phyloP scores from a whole-genome alignment of 1,140 invertebrate species.

The Drosophila rufa region DNA sequence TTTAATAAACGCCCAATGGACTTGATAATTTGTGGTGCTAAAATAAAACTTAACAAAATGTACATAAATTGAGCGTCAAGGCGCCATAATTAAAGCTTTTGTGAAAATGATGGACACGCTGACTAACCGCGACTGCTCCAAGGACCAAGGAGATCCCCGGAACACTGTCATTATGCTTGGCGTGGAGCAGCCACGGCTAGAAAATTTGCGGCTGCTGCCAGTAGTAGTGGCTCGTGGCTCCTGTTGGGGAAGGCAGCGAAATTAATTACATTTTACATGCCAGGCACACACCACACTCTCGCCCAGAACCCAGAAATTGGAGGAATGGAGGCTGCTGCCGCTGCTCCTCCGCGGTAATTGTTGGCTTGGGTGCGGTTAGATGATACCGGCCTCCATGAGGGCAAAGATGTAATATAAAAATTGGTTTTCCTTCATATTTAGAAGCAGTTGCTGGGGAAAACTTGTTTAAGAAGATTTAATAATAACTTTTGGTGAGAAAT shows the following conservation, averaged over 20 bases:
- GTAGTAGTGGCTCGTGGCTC: conserved; percentile 34
- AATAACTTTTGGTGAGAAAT: too few relatives aligned
- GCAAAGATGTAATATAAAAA: conserved; percentile 9
- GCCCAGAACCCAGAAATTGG: conserved; percentile 3
- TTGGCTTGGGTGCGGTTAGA: conserved; percentile 29
- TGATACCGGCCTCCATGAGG: conserved; percentile 8
- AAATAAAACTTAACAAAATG: conserved; percentile 80
- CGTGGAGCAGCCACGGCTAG: conserved; percentile 10
- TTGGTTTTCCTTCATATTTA: not conserved
- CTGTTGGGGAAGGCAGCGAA: conserved; percentile 57
- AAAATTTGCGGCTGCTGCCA: conserved; percentile 36
- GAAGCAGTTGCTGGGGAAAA: not conserved
- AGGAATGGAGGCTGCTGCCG: not conserved
- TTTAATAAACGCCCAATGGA: conserved; percentile 80
- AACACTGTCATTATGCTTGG: conserved; percentile 44
- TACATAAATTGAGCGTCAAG: conserved; percentile 77
- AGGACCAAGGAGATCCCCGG: conserved; percentile 19
- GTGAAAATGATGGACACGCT: conserved; percentile 70
- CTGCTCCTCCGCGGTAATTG: conserved; percentile 34
- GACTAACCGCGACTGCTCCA: conserved; percentile 56
- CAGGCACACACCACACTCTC: conserved; percentile 55
- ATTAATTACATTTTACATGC: conserved; percentile 82
- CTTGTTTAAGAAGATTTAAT: not conserved
- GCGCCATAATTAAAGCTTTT: conserved; percentile 79
- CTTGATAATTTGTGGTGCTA: conserved; percentile 77